Evolutionary conservation across 2,113 vertebrate genomes (phyloP), one percentile per base, ranked within the genome.

Genomic region (Mirounga angustirostris): DNA sequence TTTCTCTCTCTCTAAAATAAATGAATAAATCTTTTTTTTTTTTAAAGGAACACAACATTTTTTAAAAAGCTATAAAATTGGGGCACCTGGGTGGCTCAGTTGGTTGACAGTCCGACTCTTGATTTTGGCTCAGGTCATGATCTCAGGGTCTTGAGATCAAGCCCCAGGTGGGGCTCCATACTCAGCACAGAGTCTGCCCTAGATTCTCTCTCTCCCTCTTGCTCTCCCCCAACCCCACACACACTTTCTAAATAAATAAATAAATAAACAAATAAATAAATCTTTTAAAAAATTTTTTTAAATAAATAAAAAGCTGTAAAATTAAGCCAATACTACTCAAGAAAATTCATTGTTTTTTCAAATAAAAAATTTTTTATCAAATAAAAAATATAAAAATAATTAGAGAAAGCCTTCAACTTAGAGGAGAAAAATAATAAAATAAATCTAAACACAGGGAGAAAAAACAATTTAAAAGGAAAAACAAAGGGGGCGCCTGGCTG

Each of bases 361-460:
- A 69, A 69, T 69, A n/a, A n/a, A n/a, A 69, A 69, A 74, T 4
- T 58, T 79, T 94, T 83, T 85, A 89, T 43, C 52, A 94, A 80
- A 84, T 58, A 92, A 91, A 86, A 94, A 78, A 16, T 30, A 87
- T 46, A 79, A 73, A 83, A 89, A 92, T 91, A 91, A 43, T 92
- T 56, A 88, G 7, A 58, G 5, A 74, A 61, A 91, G 11, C 11
- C 59, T 65, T 94, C 16, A 71, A 76, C 9, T 59, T 85, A 86
- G 19, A 76, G 63, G 14, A 50, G 26, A 96, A 80, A 94, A 63
- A 69, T 52, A 88, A 89, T 36, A 61, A 78, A 67, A 80, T 81
- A 46, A 76, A 78, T 83, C 43, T 86, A 71, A 95, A 94, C 22
- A 74, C 0, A 65, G 2, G 5, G 7, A 5, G 10, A 26, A 92